Evolutionary conservation across 1,140 invertebrate genomes (phyloP).

Genomic region (Euglossa dilemma): DNA sequence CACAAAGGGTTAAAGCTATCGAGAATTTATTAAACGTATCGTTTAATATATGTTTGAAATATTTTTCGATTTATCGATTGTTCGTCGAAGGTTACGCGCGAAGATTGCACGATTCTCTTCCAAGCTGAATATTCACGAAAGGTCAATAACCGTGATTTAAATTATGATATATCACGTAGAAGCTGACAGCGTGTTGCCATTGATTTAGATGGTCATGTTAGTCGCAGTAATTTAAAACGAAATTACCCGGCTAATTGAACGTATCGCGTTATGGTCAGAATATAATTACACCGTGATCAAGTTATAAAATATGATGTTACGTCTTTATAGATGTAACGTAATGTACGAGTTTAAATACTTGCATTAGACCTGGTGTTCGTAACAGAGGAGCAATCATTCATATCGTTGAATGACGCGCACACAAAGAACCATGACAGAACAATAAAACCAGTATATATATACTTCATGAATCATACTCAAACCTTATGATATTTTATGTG

Average conservation of each 20-base stretch:
- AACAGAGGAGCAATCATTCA: slow-evolving; percentile 24
- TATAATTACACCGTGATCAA: not conserved
- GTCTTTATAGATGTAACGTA: not conserved
- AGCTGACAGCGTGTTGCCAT: not conserved
- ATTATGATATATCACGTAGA: not conserved
- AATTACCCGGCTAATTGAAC: slow-evolving; percentile 16
- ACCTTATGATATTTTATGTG: slow-evolving; percentile 8
- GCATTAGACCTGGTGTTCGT: not conserved
- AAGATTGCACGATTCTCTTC: not conserved
- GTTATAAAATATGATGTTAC: slow-evolving; percentile 28
- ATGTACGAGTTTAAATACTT: slow-evolving; percentile 26
- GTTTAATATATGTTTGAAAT: not conserved
- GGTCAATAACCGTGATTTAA: not conserved
- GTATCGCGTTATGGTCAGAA: slow-evolving; percentile 11
- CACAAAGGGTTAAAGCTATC: no score
- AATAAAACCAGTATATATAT: slow-evolving; percentile 30
- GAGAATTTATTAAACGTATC: no score
- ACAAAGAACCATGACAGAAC: slow-evolving; percentile 39
- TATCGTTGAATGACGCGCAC: slow-evolving; percentile 16
- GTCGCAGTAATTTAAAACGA: slow-evolving; percentile 10
- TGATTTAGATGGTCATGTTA: not conserved
- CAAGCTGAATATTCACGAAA: not conserved
- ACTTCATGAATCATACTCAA: slow-evolving; percentile 29
- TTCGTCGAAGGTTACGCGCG: not conserved
- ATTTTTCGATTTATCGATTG: not conserved